These are phyloP conservation scores for Thomomys bottae DNA, from an alignment of 2,113 vertebrate species.

Conservation along the genomic window DNA sequence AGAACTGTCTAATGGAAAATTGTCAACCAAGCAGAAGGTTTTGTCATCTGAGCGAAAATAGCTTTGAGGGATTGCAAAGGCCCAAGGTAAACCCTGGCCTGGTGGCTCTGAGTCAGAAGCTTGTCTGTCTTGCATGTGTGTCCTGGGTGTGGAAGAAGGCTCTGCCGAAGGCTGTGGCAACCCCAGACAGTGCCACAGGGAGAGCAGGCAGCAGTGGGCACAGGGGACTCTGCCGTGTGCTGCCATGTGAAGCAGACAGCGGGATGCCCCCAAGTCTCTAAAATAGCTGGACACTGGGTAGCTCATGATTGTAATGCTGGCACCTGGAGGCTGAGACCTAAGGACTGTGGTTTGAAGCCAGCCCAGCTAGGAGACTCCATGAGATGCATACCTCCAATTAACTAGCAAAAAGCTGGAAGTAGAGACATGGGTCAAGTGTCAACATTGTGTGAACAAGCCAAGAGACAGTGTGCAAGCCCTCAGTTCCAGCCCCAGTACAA, in stretches of 20 bases:
- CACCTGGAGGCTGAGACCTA: no score
- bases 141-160: accelerated
- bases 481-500: no score
- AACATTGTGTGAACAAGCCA: no score
- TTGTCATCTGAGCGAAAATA: not conserved
- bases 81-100: not conserved
- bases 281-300: no score
- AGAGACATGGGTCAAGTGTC: no score
- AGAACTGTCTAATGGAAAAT: not conserved
- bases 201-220: accelerated
- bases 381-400: no score
- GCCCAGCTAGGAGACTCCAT: no score
- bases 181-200: accelerated
- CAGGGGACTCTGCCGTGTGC: accelerated
- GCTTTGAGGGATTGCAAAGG: not conserved
- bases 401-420: no score
- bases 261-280: not conserved
- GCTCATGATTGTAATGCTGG: no score
- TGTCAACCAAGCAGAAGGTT: not conserved
- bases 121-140: not conserved
- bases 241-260: not conserved
- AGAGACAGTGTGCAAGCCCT: no score
- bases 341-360: no score
- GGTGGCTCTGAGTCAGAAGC: not conserved
- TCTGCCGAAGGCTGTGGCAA: accelerated